Base-by-base conservation (phyloP, 2,888 invertebrate species). In the Saturnia pavonia region DNA sequence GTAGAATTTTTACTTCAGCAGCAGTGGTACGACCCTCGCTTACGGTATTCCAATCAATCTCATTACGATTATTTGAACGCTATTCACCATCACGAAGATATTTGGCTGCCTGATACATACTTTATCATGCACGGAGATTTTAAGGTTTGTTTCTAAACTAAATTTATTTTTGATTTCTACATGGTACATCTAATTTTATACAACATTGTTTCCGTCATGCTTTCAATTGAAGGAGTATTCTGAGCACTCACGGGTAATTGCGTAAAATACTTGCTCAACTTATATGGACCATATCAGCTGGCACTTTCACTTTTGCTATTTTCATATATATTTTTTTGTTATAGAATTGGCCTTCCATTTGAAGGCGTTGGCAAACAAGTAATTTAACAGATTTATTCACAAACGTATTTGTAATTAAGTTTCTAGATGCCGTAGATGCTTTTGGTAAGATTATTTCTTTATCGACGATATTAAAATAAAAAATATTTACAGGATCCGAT, bases 51-150 rank as follows among this genome's bases (percentile, higher is more conserved):
- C 84, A 98, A 98, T 92, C 97, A 97, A 89, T 97, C 97, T 80
- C 96, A 96, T 85, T 97, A 97, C 95, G 97, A 97, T 85, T 98
- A 96, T 92, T 95, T 98, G 82, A 98, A 98, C 94, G 98, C 98
- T 77, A 97, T 98, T 85, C 98, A 98, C 90, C 98, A 98, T 90
- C 97, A 98, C 95, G 96, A 97, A 88, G 96, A 97, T 86, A 97
- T 98, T 88, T 98, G 98, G 98, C 95, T 98, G 83, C 98, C 98
- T 75, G 98, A 98, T 94, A 98, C 98, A 72, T 98, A 98, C 91
- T 98, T 98, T 94, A 98, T 98, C 90, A 98, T 98, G 97, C 98
- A 98, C 92, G 98, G 98, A 76, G 98, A 98, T 94, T 98, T 98
- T 94, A 98, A 98, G 91, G 94, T 94, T 75, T 85, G 89, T 81